Percentiles rank a stretch among this genome's conserved stretches.
These are phyloP conservation scores for Dryobota labecula DNA, from an alignment of 2,888 invertebrate genomes.

Conservation along the genomic window DNA sequence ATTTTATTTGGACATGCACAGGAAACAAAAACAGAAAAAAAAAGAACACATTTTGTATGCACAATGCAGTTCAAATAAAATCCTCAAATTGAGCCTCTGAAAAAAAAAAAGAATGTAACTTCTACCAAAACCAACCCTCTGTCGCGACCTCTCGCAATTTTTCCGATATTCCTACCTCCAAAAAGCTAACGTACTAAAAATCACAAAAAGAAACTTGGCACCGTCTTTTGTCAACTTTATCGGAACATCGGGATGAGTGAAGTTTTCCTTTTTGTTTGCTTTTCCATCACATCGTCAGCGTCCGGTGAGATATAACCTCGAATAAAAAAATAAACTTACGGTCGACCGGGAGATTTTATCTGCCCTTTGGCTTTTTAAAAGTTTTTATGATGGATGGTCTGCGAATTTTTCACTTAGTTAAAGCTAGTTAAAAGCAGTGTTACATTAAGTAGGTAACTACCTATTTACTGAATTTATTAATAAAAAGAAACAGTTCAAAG, in stretches of 20 bases:
- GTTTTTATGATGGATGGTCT: slow-evolving; percentile 12
- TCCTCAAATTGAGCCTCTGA: slow-evolving; percentile 9
- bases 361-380: slow-evolving; percentile 28
- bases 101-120: not conserved
- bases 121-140: not conserved
- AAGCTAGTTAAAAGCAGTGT: not conserved
- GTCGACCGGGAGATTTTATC: slow-evolving; percentile 32
- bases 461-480: not conserved
- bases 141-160: slow-evolving; percentile 17
- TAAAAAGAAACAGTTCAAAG: not conserved
- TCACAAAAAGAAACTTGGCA: slow-evolving; percentile 19
- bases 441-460: not conserved
- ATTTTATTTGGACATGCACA: no score
- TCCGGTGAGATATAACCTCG: slow-evolving; percentile 39
- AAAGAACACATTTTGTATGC: no score
- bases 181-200: slow-evolving; percentile 41
- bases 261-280: slow-evolving; percentile 49
- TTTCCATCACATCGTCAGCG: slow-evolving; percentile 35
- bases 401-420: slow-evolving; percentile 6
- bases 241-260: slow-evolving; percentile 34
- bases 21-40: no score
- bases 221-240: slow-evolving; percentile 58
- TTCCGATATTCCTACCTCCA: slow-evolving; percentile 36
- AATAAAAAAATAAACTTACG: slow-evolving; percentile 41
- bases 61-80: slow-evolving; percentile 3